Percentiles rank a stretch among this genome's conserved stretches.
phyloP scores from a whole-genome alignment of 1,140 invertebrate genomes.

The Samia ricini region DNA sequence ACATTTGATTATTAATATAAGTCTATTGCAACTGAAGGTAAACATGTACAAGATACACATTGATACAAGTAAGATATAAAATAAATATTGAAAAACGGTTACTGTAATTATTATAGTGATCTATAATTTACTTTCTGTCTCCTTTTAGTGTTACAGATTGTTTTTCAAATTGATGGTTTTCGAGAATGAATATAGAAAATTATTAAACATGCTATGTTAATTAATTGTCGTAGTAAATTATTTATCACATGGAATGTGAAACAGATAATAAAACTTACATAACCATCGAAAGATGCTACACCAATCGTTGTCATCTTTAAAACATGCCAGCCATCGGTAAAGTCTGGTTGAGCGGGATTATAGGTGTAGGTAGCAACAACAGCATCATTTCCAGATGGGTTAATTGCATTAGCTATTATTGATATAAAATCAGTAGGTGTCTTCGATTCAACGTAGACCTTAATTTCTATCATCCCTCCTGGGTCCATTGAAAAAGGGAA shows the following conservation, averaged over 20 bases:
- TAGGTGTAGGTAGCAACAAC: slow-evolving; percentile 13
- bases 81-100: too few species aligned
- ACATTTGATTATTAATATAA: background rate
- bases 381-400: slow-evolving; percentile 4
- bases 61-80: too few species aligned
- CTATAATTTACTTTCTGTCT: background rate
- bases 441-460: slow-evolving; percentile 15
- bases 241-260: too few species aligned
- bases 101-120: too few species aligned
- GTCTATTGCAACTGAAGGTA: background rate
- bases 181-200: background rate
- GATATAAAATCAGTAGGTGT: slow-evolving; percentile 8
- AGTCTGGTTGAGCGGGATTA: slow-evolving; percentile 8
- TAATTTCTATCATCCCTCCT: slow-evolving; percentile 18
- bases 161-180: background rate
- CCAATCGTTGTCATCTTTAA: slow-evolving; percentile 21
- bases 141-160: background rate
- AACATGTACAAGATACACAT: too few species aligned
- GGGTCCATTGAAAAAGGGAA: slow-evolving; percentile 3
- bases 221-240: too few species aligned
- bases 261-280: slow-evolving; percentile 3
- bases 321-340: slow-evolving; percentile 36
- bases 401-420: slow-evolving; percentile 18
- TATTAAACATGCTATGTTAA: background rate
- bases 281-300: slow-evolving; percentile 5